Evolutionary conservation across 2,113 vertebrate species (phyloP), one percentile per base, ranked within the genome.

Genomic region (Oryzias javanicus): DNA sequence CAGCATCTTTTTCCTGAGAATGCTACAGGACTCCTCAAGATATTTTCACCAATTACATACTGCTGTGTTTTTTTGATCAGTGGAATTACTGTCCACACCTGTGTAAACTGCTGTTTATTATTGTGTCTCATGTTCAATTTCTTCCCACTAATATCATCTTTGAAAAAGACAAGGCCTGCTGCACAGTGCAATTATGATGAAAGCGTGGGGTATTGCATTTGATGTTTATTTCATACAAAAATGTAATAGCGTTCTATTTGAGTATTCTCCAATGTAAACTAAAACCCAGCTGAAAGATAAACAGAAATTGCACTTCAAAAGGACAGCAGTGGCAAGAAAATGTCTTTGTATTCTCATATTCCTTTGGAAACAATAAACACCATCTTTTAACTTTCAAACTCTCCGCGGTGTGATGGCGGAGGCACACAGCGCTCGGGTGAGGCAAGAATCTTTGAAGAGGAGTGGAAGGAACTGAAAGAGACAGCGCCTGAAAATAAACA

Each of bases 321-420:
- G 65, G 72, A 50, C 64, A 52, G 65, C 72, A 18, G 77, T 70
- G 79, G 79, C 71, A 82, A 70, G 49, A 81, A 47, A 81, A 60
- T 55, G 72, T 68, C 82, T 80, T 66, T 20, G 66, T 76, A 67
- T 76, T 86, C 61, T 68, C 70, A 52, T 64, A 81, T 88, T 89
- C 77, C 72, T 84, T 84, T 78, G 74, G 82, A 88, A 82, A 88
- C 84, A 82, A 84, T 86, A 85, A 88, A 86, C 82, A 78, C 46
- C 18, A 25, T 74, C 75, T 89, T 89, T 87, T 84, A 88, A 88
- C 80, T 79, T 72, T 60, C 66, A 82, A 75, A 74, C 71, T 78
- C 77, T 79, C 82, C 62, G 12, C 14, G 70, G 87, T 76, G 77
- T 68, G 67, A 47, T 58, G 72, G 79, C 78, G 69, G 41, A 55